These are phyloP conservation scores for Calephelis nemesis DNA, from an alignment of 1,140 invertebrate species.

Conservation along the genomic window DNA sequence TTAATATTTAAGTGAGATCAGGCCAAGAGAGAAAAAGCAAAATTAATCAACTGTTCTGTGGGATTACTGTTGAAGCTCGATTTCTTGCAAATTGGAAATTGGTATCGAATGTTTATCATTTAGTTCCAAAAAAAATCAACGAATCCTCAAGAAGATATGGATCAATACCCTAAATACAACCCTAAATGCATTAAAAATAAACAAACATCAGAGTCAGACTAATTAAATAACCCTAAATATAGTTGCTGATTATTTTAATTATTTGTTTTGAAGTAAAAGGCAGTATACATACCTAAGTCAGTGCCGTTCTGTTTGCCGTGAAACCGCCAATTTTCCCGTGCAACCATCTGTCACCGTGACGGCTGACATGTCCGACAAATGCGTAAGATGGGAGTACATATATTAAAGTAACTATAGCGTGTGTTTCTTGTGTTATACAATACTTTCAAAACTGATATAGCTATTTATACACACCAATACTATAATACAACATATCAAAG, in stretches of 20 bases:
- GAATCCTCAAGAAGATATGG: too few species aligned
- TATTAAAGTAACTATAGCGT: neutral
- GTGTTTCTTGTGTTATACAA: neutral
- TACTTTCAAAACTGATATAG: too few species aligned
- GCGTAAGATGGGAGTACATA: neutral
- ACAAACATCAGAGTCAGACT: neutral
- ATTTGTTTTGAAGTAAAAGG: slow-evolving; percentile 4
- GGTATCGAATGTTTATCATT: too few species aligned
- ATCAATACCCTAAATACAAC: too few species aligned
- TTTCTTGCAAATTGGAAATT: too few species aligned
- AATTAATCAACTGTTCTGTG: too few species aligned
- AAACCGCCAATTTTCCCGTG: slow-evolving; percentile 9
- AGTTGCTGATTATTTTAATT: neutral
- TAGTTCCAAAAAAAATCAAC: too few species aligned
- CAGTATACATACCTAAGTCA: neutral
- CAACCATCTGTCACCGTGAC: slow-evolving; percentile 8
- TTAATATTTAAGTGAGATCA: too few species aligned
- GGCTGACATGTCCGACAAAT: slow-evolving; percentile 10
- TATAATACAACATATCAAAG: too few species aligned
- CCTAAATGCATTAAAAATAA: neutral
- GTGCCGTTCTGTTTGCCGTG: slow-evolving; percentile 12
- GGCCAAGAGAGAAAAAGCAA: too few species aligned
- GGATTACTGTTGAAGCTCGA: too few species aligned
- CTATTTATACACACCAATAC: too few species aligned
- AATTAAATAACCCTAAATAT: neutral